Evolutionary conservation across 2,797 vertebrate genomes (phyloP), one percentile per base, ranked within the genome.

Genomic region (Microchirus variegatus): DNA sequence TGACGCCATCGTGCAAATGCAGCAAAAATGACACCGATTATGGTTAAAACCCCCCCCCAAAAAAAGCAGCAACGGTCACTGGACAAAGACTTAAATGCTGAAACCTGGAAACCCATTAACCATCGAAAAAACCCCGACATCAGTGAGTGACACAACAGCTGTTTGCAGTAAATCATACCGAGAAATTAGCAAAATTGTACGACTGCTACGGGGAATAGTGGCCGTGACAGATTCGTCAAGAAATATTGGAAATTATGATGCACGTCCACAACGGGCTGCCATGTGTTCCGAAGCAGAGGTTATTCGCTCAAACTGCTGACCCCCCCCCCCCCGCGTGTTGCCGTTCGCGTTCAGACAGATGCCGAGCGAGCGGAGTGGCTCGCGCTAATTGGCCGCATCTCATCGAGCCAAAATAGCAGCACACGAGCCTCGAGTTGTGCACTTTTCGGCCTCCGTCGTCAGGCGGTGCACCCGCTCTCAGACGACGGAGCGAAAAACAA

Each of bases 381-480:
- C 67, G 31, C 44, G 56, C 63, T 85, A 81, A 86, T 73, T 85
- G 80, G 79, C 74, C 71, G 73, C 46, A 57, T 80, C 78, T 81
- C 64, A 77, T 75, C 46, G 22, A 73, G 67, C 56, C 61, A 35
- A 77, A 82, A 82, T 42, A 59, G 44, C 76, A 81, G 51, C 52
- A 61, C 53, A 80, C 22, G 53, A 72, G 59, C 52, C 26, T 57
- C 7, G 55, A 8, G 31, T 53, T 15, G 56, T 1, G 47, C n/a
- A 18, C 26, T 43, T 60, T 60, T 70, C 46, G 35, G 66, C 47
- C 15, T 1, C 53, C 19, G 2, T 59, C 54, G 52, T 59, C 51
- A 49, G 9, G 53, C 43, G 41, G 18, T 0, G 35, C 42, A 9
- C 1, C 15, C 43, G 41, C 31, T n/a, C 47, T 44, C 40, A 68